Evolutionary conservation across 2,113 vertebrate genomes (phyloP).

Genomic region (Xiphias gladius): DNA sequence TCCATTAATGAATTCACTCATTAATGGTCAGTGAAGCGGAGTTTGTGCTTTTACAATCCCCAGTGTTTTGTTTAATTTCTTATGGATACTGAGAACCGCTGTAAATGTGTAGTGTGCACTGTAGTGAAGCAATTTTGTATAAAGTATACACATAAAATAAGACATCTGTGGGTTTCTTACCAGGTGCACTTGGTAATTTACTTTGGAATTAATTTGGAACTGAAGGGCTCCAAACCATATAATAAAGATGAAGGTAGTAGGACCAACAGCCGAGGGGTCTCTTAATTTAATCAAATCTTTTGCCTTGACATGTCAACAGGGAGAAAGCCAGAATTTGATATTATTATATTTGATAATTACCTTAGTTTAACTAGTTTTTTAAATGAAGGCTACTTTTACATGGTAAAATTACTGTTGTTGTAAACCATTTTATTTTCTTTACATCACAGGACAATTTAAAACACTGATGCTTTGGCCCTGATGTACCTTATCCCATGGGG

Average conservation of each 20-base stretch:
- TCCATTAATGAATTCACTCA: neutral
- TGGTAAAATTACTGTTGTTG: neutral
- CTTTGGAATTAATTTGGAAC: slow-evolving; percentile 24
- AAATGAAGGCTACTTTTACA: slow-evolving; percentile 1
- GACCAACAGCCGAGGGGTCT: slow-evolving; percentile 27
- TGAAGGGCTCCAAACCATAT: slow-evolving; percentile 10
- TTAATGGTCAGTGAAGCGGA: neutral
- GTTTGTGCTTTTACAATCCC: neutral
- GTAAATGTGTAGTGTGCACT: neutral
- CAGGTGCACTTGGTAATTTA: neutral
- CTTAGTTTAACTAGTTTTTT: slow-evolving; percentile 6
- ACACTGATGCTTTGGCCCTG: neutral
- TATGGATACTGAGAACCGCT: neutral
- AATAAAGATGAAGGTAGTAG: slow-evolving; percentile 17
- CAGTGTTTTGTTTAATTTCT: neutral
- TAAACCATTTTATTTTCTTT: neutral
- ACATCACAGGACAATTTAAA: neutral
- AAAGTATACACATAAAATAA: neutral
- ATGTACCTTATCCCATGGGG: neutral
- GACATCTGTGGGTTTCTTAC: slow-evolving; percentile 8
- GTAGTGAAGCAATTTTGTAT: neutral
- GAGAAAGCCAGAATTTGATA: neutral
- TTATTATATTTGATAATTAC: slow-evolving; percentile 19
- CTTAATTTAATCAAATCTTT: slow-evolving; percentile 42
- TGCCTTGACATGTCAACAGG: slow-evolving; percentile 8